Base-by-base conservation (phyloP, 2,888 invertebrate species). In the Plusia festucae region DNA sequence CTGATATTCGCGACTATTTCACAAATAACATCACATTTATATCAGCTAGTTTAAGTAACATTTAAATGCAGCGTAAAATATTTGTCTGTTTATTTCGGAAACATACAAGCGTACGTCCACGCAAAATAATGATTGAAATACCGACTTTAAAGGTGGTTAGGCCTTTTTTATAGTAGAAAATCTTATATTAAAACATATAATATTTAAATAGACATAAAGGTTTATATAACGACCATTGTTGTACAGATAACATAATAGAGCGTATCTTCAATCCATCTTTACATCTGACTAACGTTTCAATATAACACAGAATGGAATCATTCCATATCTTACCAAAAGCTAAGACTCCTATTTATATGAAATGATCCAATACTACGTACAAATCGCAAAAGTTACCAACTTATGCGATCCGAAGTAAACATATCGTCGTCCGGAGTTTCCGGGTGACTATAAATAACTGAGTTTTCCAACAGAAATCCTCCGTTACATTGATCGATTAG, bases 401-500 rank as follows among this genome's bases (percentile, higher is more conserved):
- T 20, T 20, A 49, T 49, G 46, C 20, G 46, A 49, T 9, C 18
- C 46, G 5, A 44, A 49, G 46, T 13, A 20, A 20, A 49, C 46
- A 49, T 49, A 49, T 49, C 46, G 46, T 49, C 46, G 46, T 49
- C 20, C 11, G 3, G n/a, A 49, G 18, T 49, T 65, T 46, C 13
- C 30, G 3, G 44, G 7, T 40, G 40, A 22, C 77, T 62, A 58
- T 70, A 73, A 71, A 76, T 76, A 65, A 65, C 53, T 56, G 22
- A 22, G 59, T 71, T 76, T 71, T 71, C 77, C 49, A 70, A 65
- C 71, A n/a, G 56, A 52, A 62, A 66, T 40, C 60, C 73, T 44
- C 51, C 20, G 66, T 52, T 15, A 62, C 72, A 60, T 59, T 76
- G 73, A 73, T 76, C 61, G 77, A 73, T 73, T 62, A 54, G 18